Base-by-base conservation (phyloP, 2,888 invertebrate genomes). In the Agrochola macilenta region DNA sequence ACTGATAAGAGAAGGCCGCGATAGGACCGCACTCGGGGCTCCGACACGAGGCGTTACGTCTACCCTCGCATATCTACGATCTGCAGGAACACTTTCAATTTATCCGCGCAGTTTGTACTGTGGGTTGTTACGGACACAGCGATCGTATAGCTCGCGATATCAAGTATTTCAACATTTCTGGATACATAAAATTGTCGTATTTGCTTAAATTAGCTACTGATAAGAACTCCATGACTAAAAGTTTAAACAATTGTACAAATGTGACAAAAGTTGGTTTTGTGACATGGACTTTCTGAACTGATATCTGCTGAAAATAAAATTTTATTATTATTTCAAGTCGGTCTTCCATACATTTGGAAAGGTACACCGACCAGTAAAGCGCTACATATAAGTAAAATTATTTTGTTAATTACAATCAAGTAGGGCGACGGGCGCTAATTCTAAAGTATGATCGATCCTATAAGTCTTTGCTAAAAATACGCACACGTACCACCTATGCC, bases 61-160 rank as follows among this genome's bases (percentile, higher is more conserved):
- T 39, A 49, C 65, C 61, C 75, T 60, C 57, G 70, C 69, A 20
- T 85, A 87, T 86, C 86, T 69, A 12, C 20, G 64, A 87, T 85
- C 78, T 78, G 64, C 39, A 9, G n/a, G 57, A 72, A 57, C 63
- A 76, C 73, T 76, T 86, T 74, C 86, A 78, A 86, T 86, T n/a
- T 86, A 74, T 82, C 57, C 70, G 57, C 49, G 52, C 68, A 63
- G 49, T 76, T 85, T 71, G 52, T 60, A 30, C 58, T 30, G 58
- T 20, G 69, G 63, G 23, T 35, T 26, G 39, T 39, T 54, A 30
- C 66, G 60, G 30, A 35, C 49, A 60, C 69, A n/a, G 61, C 61
- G 58, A 30, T 20, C 63, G 20, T 68, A 66, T 60, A 2, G 52
- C 52, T 43, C 35, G 30, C 35, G 75, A 76, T 81, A 81, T 46